Evolutionary conservation across 1,140 invertebrate species (phyloP), one percentile per base, ranked within the genome.

Genomic region (Eumeta japonica): DNA sequence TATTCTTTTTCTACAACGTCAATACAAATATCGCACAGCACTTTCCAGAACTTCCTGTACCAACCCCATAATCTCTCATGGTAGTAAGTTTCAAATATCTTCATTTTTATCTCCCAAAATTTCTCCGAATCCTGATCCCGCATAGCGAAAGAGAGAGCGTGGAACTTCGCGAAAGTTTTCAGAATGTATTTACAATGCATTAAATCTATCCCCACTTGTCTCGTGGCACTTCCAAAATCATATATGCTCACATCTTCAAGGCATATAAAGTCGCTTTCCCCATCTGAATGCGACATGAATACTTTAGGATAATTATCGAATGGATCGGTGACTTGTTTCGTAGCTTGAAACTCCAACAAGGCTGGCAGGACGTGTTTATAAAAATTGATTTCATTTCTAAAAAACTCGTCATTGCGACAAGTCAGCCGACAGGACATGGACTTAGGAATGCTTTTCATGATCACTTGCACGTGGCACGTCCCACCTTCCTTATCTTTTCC

Each of bases 141-240:
- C 46, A 82, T 82, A 0, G 85, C 86, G 40, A 86, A 79, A 0
- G 83, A 83, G 3, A 87, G 48, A 2, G 81, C 83, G 59, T 89
- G 87, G 46, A 83, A 86, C 47, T 78, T 78, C 0, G 84, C 86
- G 12, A 88, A 55, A 1, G 78, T 62, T 53, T 79, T 73, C 28
- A 87, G 58, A 13, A 82, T 80, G 2, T 76, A 39, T 28, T 52
- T 61, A 31, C 75, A 77, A 41, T 82, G 75, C 1, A 72, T 48
- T 5, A 71, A 58, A 48, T 81, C 73, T 10, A 84, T 58, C 2
- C 72, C 79, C 45, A 67, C 62, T 49, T 80, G 76, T 32, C 82
- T 61, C 1, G 70, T 51, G 3, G 76, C 58, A 18, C 63, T 51
- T 17, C 50, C 52, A 57, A 77, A 89, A 20, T 79, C 77, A 12